These are phyloP conservation scores for Athalia rosae DNA, from an alignment of 2,888 invertebrate species.

Conservation along the genomic window DNA sequence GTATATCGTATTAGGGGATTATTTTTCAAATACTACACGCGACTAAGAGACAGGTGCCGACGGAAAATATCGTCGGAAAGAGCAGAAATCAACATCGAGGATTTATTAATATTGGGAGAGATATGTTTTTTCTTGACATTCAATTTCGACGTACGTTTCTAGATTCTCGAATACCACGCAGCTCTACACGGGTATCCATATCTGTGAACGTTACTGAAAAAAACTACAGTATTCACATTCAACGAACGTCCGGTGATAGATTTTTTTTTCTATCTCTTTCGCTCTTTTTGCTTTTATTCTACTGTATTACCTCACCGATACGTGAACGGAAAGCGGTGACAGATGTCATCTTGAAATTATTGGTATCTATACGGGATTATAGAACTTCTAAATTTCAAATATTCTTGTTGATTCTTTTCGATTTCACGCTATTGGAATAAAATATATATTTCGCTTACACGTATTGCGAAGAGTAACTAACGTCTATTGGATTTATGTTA, in stretches of 20 bases:
- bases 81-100: not conserved
- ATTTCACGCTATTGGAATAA: no score
- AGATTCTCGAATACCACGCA: not conserved
- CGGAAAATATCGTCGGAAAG: no score
- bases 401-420: no score
- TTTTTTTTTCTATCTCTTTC: no score
- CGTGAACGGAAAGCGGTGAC: no score
- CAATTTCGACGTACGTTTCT: constrained; percentile 15
- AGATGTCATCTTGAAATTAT: no score
- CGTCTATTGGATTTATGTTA: not conserved
- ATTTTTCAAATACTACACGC: not conserved
- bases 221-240: not conserved
- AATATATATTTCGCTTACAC: no score
- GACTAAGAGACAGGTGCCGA: not conserved
- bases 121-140: constrained; percentile 20
- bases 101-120: constrained; percentile 13
- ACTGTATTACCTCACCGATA: not conserved
- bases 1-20: no score
- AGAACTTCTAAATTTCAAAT: no score
- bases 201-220: not conserved
- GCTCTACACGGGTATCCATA: not conserved
- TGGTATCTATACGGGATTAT: no score
- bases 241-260: constrained; percentile 2
- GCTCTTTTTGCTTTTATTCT: not conserved
- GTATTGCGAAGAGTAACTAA: not conserved